Conservation (phyloP, 1,140 invertebrate species). For the Solenopsis invicta region DNA sequence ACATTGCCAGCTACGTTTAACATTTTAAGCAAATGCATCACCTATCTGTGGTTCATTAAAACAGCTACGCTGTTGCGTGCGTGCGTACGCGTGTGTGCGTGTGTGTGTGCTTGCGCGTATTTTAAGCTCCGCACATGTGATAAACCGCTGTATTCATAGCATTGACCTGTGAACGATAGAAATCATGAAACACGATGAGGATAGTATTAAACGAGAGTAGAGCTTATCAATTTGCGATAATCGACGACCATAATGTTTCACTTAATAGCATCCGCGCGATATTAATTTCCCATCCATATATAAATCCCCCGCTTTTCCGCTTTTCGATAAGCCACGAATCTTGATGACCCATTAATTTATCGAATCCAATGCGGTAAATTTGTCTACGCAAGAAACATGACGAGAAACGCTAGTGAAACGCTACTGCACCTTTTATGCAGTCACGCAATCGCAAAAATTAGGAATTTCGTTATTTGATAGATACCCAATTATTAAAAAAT, state of each 20-base stretch:
- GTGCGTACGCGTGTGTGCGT: neutral
- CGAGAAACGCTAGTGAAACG: neutral
- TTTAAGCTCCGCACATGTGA: constrained; percentile 3
- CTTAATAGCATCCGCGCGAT: neutral
- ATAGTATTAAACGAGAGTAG: constrained; percentile 27
- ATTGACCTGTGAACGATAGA: neutral
- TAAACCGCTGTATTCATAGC: neutral
- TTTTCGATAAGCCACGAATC: constrained; percentile 3
- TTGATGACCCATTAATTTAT: constrained; percentile 15
- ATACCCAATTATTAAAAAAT: neutral
- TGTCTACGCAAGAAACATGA: neutral
- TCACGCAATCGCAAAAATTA: neutral
- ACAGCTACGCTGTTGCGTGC: neutral
- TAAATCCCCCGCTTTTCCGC: neutral
- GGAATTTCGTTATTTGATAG: neutral
- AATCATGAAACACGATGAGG: constrained; percentile 10
- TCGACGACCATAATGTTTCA: neutral
- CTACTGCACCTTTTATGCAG: neutral
- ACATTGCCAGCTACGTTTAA: neutral
- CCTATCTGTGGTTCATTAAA: neutral
- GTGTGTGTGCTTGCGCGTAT: neutral
- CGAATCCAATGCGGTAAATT: constrained; percentile 14
- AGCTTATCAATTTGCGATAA: constrained; percentile 41
- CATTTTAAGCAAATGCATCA: constrained; percentile 23
- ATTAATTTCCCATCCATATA: constrained; percentile 34